Percentiles rank a stretch among this genome's conserved stretches.
Conservation (phyloP, 2,113 vertebrate species). For the Arothron firmamentum region DNA sequence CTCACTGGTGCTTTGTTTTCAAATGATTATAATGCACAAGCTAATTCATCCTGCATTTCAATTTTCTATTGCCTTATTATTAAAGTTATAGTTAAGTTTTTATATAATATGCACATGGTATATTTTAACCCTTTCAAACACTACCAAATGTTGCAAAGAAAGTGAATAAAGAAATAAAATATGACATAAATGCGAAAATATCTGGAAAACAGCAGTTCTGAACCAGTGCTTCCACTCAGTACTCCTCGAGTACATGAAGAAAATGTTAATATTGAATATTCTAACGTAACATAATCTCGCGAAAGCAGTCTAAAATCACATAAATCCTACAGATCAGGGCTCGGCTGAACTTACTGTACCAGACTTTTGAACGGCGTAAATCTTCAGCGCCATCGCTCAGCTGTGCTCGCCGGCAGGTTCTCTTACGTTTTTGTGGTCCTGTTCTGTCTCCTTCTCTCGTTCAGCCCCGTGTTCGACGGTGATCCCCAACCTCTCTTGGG, state of each 20-base stretch:
- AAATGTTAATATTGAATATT: constrained; percentile 5
- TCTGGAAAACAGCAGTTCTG: constrained; percentile 26
- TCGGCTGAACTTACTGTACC: constrained; percentile 3
- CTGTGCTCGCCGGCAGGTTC: constrained; percentile 70
- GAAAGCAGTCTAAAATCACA: constrained; percentile 13
- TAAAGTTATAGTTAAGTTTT: no score
- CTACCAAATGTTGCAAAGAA: no score
- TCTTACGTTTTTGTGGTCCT: constrained; percentile 82
- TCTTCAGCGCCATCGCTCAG: constrained; percentile 47
- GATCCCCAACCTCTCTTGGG: constrained; percentile 86
- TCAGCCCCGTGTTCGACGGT: constrained; percentile 79
- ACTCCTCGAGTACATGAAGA: neutral
- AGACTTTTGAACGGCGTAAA: neutral
- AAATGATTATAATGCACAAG: constrained; percentile 36
- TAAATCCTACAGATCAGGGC: constrained; percentile 12
- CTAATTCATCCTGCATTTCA: constrained; percentile 1
- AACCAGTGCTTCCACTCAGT: constrained; percentile 44
- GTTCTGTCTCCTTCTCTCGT: constrained; percentile 77
- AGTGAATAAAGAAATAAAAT: neutral
- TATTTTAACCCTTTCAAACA: no score
- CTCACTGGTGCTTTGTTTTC: neutral
- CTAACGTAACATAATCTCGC: constrained; percentile 11
- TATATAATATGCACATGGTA: no score
- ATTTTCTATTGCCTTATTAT: constrained; percentile 1
- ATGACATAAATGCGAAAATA: neutral